These are phyloP conservation scores for Drosophila lutescens DNA, from an alignment of 2,888 invertebrate genomes.

Conservation along the genomic window DNA sequence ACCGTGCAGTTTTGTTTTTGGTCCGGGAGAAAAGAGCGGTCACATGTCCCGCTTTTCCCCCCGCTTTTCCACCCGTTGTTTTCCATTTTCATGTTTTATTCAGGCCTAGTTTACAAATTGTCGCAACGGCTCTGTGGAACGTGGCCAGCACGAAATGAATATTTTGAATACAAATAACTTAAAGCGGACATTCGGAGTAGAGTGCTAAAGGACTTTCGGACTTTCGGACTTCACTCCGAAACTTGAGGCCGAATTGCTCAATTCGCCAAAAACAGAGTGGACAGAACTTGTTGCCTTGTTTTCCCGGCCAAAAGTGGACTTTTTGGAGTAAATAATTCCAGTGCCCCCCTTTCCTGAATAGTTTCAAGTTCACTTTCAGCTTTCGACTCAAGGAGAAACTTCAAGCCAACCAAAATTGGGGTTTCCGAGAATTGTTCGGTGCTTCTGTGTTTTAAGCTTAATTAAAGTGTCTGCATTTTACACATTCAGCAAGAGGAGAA, in stretches of 20 bases:
- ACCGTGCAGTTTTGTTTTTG: slow-evolving; percentile 62
- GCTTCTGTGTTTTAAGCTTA: background rate
- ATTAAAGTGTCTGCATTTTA: slow-evolving; percentile 13
- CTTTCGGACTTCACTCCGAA: background rate
- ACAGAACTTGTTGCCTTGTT: slow-evolving; percentile 21
- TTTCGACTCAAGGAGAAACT: slow-evolving; percentile 7
- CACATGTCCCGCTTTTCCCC: slow-evolving; percentile 34
- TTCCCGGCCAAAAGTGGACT: background rate
- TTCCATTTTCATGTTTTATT: slow-evolving; percentile 74
- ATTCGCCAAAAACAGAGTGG: slow-evolving; percentile 4
- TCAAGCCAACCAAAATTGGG: slow-evolving; percentile 5
- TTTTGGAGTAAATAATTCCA: slow-evolving; percentile 10
- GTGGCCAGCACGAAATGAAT: slow-evolving; percentile 43
- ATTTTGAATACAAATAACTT: slow-evolving; percentile 70
- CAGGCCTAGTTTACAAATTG: slow-evolving; percentile 73
- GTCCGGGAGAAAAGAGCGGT: slow-evolving; percentile 35
- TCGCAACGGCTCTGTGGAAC: slow-evolving; percentile 43
- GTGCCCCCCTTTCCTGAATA: background rate
- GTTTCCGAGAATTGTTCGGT: slow-evolving; percentile 4
- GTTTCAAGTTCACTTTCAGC: slow-evolving; percentile 24
- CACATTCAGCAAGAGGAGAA: background rate
- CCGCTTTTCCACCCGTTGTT: slow-evolving; percentile 15
- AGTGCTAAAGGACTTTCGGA: background rate
- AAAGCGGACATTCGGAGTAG: slow-evolving; percentile 14
- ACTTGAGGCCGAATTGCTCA: slow-evolving; percentile 14